phyloP scores from a whole-genome alignment of 2,797 vertebrate species.

The Myiotriccus ornatus region DNA sequence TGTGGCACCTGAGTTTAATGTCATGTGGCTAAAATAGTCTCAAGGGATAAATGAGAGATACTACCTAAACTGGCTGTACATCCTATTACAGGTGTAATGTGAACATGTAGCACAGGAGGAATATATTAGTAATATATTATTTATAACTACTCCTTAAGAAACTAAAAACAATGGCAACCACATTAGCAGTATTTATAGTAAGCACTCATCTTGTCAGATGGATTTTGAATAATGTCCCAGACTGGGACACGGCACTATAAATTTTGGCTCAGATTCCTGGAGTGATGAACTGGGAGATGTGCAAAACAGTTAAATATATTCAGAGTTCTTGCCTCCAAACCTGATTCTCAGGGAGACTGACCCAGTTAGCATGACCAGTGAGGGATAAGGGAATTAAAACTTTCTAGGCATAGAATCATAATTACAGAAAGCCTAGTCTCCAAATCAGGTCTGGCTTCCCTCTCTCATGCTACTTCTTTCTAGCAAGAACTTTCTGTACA shows the following conservation, averaged over 20 bases:
- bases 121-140: background rate
- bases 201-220: background rate
- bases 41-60: background rate
- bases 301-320: background rate
- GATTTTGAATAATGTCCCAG: background rate
- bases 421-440: background rate
- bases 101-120: background rate
- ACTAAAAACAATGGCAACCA: slow-evolving; percentile 3
- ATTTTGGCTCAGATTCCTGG: slow-evolving; percentile 5
- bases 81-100: background rate
- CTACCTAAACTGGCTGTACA: background rate
- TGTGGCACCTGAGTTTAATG: background rate
- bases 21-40: background rate
- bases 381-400: background rate
- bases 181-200: slow-evolving; percentile 19
- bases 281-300: background rate
- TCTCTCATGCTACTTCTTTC: background rate
- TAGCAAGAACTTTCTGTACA: background rate
- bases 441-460: background rate
- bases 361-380: background rate
- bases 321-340: background rate
- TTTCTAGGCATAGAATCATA: background rate
- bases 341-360: background rate
- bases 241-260: background rate
- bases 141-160: background rate